These are phyloP conservation scores for Rhynchonycteris naso DNA, from an alignment of 2,797 vertebrate genomes.

Conservation along the genomic window DNA sequence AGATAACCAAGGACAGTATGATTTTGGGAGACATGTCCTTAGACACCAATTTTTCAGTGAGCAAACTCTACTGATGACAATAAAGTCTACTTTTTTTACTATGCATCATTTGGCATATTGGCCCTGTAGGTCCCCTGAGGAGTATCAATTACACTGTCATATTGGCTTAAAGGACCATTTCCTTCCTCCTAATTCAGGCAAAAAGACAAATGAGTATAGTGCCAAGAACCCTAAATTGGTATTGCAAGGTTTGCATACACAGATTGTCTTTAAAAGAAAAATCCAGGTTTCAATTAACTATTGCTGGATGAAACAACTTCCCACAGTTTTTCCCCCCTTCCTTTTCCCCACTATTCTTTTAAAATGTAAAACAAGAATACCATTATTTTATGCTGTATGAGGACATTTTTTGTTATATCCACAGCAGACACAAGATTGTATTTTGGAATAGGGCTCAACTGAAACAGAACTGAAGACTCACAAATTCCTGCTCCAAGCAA, in stretches of 20 bases:
- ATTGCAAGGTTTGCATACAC: not conserved
- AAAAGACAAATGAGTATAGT: slow-evolving; percentile 18
- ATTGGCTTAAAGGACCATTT: slow-evolving; percentile 34
- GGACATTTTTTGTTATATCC: slow-evolving; percentile 47
- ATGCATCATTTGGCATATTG: not conserved
- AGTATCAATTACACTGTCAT: slow-evolving; percentile 6
- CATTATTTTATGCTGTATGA: slow-evolving; percentile 47
- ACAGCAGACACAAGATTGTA: not conserved
- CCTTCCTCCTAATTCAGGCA: slow-evolving; percentile 8
- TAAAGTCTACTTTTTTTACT: slow-evolving; percentile 3
- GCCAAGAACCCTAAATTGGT: not conserved
- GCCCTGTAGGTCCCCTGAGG: not conserved
- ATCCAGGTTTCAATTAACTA: slow-evolving; percentile 12
- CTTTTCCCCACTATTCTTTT: not conserved
- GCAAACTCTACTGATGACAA: slow-evolving; percentile 29
- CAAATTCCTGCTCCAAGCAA: slow-evolving; percentile 39
- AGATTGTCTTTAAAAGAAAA: slow-evolving; percentile 27
- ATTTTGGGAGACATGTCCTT: not conserved
- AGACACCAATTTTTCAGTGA: slow-evolving; percentile 42
- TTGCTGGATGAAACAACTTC: not conserved
- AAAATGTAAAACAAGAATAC: slow-evolving; percentile 31
- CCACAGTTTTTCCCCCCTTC: not conserved
- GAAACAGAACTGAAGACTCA: slow-evolving; percentile 35
- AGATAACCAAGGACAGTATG: not conserved
- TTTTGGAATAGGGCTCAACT: not conserved